These are phyloP conservation scores for Cranoglanis bouderius DNA, from an alignment of 2,113 vertebrate genomes.

Conservation along the genomic window DNA sequence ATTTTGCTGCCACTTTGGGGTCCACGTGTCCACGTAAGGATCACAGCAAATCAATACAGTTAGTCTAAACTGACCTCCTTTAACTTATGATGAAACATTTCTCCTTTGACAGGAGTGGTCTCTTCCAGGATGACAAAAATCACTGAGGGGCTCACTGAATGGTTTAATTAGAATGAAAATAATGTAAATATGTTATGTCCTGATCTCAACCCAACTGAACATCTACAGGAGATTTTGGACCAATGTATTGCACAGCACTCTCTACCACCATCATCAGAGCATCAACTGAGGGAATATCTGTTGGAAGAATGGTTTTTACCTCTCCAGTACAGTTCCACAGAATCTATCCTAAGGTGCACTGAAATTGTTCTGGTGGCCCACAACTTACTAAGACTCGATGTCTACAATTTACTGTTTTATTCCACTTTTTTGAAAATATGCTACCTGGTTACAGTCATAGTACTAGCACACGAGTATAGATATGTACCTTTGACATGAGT, in stretches of 20 bases:
- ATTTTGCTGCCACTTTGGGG: too few relatives aligned
- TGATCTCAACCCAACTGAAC: not conserved
- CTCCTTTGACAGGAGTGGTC: not conserved
- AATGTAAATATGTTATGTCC: not conserved
- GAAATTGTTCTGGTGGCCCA: not conserved
- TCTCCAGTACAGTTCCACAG: not conserved
- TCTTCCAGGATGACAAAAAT: not conserved
- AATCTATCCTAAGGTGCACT: not conserved
- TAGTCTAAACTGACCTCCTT: too few relatives aligned
- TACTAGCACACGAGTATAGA: not conserved
- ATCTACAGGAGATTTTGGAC: not conserved
- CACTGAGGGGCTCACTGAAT: not conserved
- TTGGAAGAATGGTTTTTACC: not conserved
- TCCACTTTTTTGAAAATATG: not conserved
- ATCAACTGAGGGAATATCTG: not conserved
- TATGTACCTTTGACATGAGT: not conserved
- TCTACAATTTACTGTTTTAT: not conserved
- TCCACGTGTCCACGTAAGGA: too few relatives aligned
- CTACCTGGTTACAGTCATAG: not conserved
- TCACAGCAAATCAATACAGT: too few relatives aligned
- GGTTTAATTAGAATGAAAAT: not conserved
- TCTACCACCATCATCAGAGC: not conserved
- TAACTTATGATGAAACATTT: not conserved
- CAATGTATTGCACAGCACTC: not conserved
- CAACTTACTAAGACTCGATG: not conserved